Evolutionary conservation across 2,888 invertebrate genomes (phyloP), one percentile per base, ranked within the genome.

Genomic region (Oscheius sp.): DNA sequence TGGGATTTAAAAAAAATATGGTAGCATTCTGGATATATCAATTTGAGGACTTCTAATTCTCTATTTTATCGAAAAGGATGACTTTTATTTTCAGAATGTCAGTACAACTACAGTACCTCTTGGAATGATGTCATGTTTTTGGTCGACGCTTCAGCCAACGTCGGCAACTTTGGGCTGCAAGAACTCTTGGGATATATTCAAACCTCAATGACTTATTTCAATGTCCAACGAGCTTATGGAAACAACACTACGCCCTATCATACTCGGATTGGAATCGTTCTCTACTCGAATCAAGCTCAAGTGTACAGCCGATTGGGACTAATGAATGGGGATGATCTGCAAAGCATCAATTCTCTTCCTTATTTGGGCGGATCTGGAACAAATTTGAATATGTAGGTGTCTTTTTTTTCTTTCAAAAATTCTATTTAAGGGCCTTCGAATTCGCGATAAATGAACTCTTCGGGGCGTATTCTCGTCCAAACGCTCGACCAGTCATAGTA

Each of bases 101-200:
- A 33, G 20, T 53, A 29, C 17, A 55, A 65, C 53, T 65, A 65
- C 29, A 23, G 20, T 12, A 57, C 27, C 3, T 25, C 31, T 15
- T 67, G 67, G 67, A 57, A 45, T n/a, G 67, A 67, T 31, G 57
- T 67, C 3, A 57, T 67, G 45, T 67, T 67, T n/a, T 37, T 67
- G 1, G 57, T 67, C 25, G 67, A 67, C 17, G 5, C 46, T 1
- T 42, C 67, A 8, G 20, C 39, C 10, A n/a, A 12, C 15, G 39
- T 57, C 1, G 33, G 45, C 2, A 20, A 57, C 15, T 10, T 27
- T 5, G 57, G 31, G 3, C 57, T 67, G 12, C 57, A 67, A 45
- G 67, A 57, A 31, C 65, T 65, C 1, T 20, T 65, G 12, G 52
- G 52, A 15, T 65, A 53, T 29, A 45, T 65, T n/a, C 65, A 65